These are phyloP conservation scores for Enteromius fasciolatus DNA, from an alignment of 2,797 vertebrate genomes.

Conservation along the genomic window DNA sequence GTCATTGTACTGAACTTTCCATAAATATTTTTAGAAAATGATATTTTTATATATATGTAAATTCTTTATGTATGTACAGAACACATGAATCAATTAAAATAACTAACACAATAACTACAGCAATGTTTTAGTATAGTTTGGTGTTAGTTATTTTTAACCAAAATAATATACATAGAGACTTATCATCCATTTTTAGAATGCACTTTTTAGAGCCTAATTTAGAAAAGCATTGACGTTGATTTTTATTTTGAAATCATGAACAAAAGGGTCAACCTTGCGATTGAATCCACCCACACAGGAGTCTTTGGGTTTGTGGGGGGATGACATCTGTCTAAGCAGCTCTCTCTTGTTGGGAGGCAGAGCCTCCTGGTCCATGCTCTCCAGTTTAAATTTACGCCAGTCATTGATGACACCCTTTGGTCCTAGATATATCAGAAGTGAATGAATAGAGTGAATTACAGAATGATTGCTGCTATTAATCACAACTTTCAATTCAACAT, in stretches of 20 bases:
- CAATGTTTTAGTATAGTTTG: background rate
- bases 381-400: slow-evolving; percentile 97
- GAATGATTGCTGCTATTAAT: background rate
- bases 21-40: background rate
- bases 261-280: slow-evolving; percentile 85
- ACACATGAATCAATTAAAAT: background rate
- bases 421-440: slow-evolving; percentile 71
- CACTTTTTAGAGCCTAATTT: background rate
- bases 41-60: background rate
- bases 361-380: slow-evolving; percentile 87
- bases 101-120: background rate
- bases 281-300: slow-evolving; percentile 79
- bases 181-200: background rate
- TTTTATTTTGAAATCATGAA: background rate
- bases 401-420: slow-evolving; percentile 98
- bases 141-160: background rate
- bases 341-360: slow-evolving; percentile 86
- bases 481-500: background rate
- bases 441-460: background rate
- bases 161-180: background rate
- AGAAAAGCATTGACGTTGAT: background rate
- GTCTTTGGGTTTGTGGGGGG: slow-evolving; percentile 79
- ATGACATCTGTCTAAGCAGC: slow-evolving; percentile 94
- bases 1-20: background rate
- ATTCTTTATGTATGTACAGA: background rate